These are phyloP conservation scores for Phalacrocorax pelagicus DNA, from an alignment of 2,113 vertebrate species.

Conservation along the genomic window DNA sequence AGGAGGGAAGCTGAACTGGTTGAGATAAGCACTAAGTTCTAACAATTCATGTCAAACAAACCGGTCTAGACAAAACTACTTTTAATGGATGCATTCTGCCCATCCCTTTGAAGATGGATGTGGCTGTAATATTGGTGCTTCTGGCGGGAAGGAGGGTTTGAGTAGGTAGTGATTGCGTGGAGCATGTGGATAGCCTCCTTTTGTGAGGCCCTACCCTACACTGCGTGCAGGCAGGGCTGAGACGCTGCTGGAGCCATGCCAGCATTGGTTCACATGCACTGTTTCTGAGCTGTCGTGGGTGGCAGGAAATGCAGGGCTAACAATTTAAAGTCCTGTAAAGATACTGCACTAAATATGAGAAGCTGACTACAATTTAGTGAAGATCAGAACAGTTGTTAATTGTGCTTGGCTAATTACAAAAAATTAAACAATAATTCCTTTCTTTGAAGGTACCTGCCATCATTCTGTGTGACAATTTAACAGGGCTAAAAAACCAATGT, in stretches of 20 bases:
- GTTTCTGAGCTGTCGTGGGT: background rate
- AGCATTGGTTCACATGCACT: background rate
- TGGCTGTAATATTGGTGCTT: background rate
- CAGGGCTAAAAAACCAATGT: background rate
- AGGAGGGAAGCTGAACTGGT: background rate
- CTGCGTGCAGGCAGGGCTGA: rapidly evolving
- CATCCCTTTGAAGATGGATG: background rate
- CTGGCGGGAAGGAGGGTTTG: background rate
- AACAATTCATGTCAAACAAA: background rate
- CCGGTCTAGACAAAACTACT: background rate
- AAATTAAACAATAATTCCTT: background rate
- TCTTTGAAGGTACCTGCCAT: background rate
- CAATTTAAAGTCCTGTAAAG: background rate
- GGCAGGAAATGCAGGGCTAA: background rate
- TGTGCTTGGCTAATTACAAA: background rate
- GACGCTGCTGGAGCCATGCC: background rate
- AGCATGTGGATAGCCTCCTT: background rate
- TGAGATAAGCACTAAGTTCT: background rate
- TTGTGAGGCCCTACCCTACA: too few species aligned
- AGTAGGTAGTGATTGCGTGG: rapidly evolving
- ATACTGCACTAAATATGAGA: background rate
- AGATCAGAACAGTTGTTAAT: background rate
- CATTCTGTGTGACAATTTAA: background rate
- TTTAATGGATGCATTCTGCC: background rate
- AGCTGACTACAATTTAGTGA: background rate